These are phyloP conservation scores for Pterocles gutturalis DNA, from an alignment of 2,113 vertebrate genomes.

Conservation along the genomic window DNA sequence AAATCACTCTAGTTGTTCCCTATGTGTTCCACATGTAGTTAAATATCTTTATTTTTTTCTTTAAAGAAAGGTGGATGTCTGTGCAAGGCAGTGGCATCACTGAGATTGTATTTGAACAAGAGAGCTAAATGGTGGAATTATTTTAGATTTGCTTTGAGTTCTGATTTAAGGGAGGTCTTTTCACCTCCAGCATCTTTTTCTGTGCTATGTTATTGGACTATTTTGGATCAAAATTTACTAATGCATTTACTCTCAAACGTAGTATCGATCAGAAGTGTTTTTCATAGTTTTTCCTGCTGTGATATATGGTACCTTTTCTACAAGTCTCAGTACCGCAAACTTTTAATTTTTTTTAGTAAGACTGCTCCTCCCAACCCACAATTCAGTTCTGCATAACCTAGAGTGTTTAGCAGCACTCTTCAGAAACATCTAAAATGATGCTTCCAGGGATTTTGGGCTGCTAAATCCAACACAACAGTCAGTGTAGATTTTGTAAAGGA, in stretches of 20 bases:
- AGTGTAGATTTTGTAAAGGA: background rate
- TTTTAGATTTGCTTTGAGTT: background rate
- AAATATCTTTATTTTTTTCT: slow-evolving; percentile 21
- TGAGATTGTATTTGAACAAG: slow-evolving; percentile 29
- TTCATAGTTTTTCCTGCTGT: background rate
- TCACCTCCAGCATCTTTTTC: background rate
- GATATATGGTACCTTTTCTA: background rate
- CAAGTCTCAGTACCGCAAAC: background rate
- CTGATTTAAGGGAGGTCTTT: background rate
- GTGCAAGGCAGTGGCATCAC: slow-evolving; percentile 10
- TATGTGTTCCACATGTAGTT: background rate
- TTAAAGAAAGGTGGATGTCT: background rate
- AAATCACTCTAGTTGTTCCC: slow-evolving; percentile 15
- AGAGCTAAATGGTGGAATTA: background rate
- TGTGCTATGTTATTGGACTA: background rate
- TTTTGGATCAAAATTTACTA: background rate
- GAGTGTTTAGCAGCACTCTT: background rate
- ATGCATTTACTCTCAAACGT: background rate
- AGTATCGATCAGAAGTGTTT: background rate
- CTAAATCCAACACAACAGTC: background rate
- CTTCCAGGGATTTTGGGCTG: background rate
- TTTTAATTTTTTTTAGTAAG: background rate
- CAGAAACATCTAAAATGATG: background rate
- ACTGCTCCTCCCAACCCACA: background rate
- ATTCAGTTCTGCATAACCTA: background rate